phyloP scores from a whole-genome alignment of 1,140 invertebrate genomes.

The Chymomyza costata region DNA sequence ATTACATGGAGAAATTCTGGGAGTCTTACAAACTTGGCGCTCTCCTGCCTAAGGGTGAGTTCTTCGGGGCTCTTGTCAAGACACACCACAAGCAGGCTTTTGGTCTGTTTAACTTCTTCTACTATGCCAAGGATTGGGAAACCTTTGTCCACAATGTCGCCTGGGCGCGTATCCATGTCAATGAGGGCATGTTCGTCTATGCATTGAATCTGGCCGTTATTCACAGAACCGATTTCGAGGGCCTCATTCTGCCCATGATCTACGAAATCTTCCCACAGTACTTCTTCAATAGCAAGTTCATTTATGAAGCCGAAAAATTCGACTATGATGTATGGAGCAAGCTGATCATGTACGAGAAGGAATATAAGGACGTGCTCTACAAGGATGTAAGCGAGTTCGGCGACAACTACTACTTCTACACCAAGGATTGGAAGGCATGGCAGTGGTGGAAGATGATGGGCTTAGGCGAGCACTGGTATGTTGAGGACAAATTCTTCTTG shows the following conservation, averaged over 20 bases:
- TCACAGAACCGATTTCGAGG: conserved; percentile 77
- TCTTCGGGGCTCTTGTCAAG: conserved; percentile 80
- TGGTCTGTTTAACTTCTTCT: conserved; percentile 82
- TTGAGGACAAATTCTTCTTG: conserved; percentile 52
- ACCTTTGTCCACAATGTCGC: conserved; percentile 80
- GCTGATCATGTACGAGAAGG: conserved; percentile 59
- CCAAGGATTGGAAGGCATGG: conserved; percentile 76
- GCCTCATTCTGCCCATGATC: conserved; percentile 78
- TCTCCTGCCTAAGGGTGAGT: conserved; percentile 78
- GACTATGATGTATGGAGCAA: conserved; percentile 75
- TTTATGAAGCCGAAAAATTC: conserved; percentile 77
- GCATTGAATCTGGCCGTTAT: conserved; percentile 78
- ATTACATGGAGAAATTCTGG: conserved; percentile 79
- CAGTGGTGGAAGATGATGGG: conserved; percentile 74
- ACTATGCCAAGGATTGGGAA: conserved; percentile 81
- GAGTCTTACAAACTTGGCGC: conserved; percentile 77
- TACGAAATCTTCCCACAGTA: conserved; percentile 81
- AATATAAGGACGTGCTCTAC: conserved; percentile 56
- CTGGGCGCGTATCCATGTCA: conserved; percentile 78
- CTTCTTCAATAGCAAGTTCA: conserved; percentile 78
- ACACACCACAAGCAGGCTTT: conserved; percentile 80
- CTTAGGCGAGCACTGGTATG: conserved; percentile 55
- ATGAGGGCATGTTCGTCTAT: conserved; percentile 79
- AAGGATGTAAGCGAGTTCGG: conserved; percentile 42
- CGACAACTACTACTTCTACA: conserved; percentile 53